Percentiles rank a stretch among this genome's conserved stretches.
phyloP scores from a whole-genome alignment of 2,797 vertebrate genomes.

The Rhynchonycteris naso region DNA sequence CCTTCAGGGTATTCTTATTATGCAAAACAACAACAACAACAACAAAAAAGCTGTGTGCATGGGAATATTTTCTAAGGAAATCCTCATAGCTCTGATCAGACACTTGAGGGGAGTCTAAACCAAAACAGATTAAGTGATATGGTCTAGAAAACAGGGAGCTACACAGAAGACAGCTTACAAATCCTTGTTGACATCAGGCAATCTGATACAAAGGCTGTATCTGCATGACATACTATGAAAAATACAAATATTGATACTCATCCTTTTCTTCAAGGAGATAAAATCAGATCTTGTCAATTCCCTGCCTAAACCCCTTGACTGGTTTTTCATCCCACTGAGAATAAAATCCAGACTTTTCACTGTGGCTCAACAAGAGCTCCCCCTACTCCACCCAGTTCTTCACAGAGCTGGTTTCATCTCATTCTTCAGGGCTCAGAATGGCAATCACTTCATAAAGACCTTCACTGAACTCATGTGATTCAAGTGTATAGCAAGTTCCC shows the following conservation, averaged over 20 bases:
- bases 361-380: not conserved
- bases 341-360: not conserved
- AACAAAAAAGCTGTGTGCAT: not conserved
- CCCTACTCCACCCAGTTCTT: not conserved
- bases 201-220: not conserved
- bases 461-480: not conserved
- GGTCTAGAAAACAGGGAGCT: not conserved
- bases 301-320: not conserved
- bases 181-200: not conserved
- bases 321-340: not conserved
- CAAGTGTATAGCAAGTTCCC: not conserved
- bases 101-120: not conserved
- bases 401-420: not conserved
- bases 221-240: not conserved
- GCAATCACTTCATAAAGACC: not conserved
- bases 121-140: not conserved
- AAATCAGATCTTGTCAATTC: not conserved
- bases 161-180: not conserved
- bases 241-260: not conserved
- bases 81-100: not conserved
- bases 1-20: not conserved
- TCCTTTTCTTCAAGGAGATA: not conserved
- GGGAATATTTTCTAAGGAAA: conserved; percentile 11
- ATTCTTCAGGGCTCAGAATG: not conserved
- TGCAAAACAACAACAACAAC: no score